Percentiles rank a stretch among this genome's conserved stretches.
phyloP scores from a whole-genome alignment of 2,797 vertebrate species.

The Onychomys leucogaster region DNA sequence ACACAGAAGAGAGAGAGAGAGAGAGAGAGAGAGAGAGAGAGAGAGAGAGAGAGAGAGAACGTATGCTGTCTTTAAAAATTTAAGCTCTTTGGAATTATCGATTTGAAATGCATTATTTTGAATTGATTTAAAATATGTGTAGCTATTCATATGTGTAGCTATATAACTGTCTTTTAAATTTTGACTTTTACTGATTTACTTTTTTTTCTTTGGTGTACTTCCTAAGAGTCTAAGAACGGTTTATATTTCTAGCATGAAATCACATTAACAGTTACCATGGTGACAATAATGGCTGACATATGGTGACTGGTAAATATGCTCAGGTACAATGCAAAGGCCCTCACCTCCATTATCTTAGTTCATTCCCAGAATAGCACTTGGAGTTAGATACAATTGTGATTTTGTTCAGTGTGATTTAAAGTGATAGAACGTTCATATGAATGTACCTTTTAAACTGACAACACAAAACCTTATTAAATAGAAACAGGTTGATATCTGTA shows the following conservation, averaged over 20 bases:
- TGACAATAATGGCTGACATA: not conserved
- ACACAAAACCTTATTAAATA: conserved; percentile 15
- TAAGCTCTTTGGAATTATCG: not conserved
- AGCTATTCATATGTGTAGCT: not conserved
- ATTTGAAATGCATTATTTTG: not conserved
- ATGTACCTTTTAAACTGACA: not conserved
- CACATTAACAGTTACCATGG: not conserved
- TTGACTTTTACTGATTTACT: conserved; percentile 41
- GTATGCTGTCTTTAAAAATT: not conserved
- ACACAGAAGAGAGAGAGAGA: no score
- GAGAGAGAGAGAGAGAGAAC: no score
- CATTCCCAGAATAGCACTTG: not conserved
- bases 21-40: no score
- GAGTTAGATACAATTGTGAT: not conserved
- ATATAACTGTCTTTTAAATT: not conserved
- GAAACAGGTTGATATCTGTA: not conserved
- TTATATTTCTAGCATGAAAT: conserved; percentile 37
- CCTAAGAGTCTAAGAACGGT: not conserved
- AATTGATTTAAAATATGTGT: not conserved
- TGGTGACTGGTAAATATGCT: not conserved
- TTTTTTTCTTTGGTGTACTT: not conserved
- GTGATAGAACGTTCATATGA: not conserved
- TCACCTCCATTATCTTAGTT: not conserved
- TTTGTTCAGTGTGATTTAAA: not conserved
- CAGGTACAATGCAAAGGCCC: not conserved